phyloP scores from a whole-genome alignment of 2,888 invertebrate genomes.

The Byasa hedistus region DNA sequence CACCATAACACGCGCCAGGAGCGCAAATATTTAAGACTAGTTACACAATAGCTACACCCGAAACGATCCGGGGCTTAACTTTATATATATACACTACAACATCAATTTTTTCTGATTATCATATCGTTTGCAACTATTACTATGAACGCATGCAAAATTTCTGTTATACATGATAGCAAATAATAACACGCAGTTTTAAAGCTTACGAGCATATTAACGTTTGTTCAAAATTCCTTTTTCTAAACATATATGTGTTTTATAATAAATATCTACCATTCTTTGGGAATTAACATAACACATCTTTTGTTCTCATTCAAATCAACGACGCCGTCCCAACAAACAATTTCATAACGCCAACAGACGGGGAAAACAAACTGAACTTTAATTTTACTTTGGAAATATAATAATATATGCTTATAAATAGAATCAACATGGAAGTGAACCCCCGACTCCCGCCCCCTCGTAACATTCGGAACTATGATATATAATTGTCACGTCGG shows the following conservation, averaged over 20 bases:
- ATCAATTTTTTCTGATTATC: slow-evolving; percentile 56
- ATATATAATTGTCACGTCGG: too few species aligned
- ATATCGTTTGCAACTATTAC: slow-evolving; percentile 50
- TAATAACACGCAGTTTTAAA: slow-evolving; percentile 45
- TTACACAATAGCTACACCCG: slow-evolving; percentile 63
- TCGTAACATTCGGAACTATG: too few species aligned
- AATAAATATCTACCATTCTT: slow-evolving; percentile 36
- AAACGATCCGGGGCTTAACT: slow-evolving; percentile 49
- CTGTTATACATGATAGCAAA: slow-evolving; percentile 39
- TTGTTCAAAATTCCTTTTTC: slow-evolving; percentile 71
- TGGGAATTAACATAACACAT: slow-evolving; percentile 45
- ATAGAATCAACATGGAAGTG: too few species aligned
- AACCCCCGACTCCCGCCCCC: too few species aligned
- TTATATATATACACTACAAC: slow-evolving; percentile 56
- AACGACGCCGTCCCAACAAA: neutral
- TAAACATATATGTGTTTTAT: neutral
- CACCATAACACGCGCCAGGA: slow-evolving; percentile 42
- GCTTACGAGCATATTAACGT: slow-evolving; percentile 50
- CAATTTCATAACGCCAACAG: too few species aligned
- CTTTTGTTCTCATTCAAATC: too few species aligned
- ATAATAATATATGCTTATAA: too few species aligned
- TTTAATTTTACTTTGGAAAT: too few species aligned
- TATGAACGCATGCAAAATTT: slow-evolving; percentile 53
- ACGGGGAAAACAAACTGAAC: too few species aligned
- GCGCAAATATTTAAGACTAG: slow-evolving; percentile 59